Evolutionary conservation across 1,140 invertebrate genomes (phyloP).

Genomic region (Palaemon carinicauda): DNA sequence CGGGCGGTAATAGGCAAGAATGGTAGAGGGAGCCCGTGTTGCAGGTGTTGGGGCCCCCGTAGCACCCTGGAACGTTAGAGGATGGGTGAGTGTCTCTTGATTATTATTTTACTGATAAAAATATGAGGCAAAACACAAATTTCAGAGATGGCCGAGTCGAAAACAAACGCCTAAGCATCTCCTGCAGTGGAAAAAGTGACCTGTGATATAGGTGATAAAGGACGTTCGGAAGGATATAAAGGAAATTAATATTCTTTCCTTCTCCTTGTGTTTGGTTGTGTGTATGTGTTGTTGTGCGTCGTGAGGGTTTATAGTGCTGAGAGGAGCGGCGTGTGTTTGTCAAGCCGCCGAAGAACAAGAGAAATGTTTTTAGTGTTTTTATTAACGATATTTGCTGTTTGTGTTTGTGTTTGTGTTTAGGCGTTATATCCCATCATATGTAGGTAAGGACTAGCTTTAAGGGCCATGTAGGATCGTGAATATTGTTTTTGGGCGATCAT

Average conservation of each 20-base stretch:
- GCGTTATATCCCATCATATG: too few species aligned
- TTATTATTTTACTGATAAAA: conserved; percentile 60
- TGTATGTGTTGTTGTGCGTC: conserved; percentile 36
- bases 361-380: too few species aligned
- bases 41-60: conserved; percentile 36
- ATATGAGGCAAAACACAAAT: conserved; percentile 58
- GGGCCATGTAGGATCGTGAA: too few species aligned
- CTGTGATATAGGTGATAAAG: conserved; percentile 34
- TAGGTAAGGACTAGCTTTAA: too few species aligned
- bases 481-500: too few species aligned
- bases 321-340: background rate
- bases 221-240: conserved; percentile 10
- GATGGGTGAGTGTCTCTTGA: conserved; percentile 59
- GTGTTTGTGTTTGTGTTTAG: background rate
- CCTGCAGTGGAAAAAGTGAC: conserved; percentile 47
- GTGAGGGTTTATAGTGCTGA: conserved; percentile 20
- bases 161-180: conserved; percentile 50
- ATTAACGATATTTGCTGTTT: background rate
- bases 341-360: background rate
- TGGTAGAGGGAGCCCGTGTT: conserved; percentile 37
- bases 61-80: conserved; percentile 58
- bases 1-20: background rate
- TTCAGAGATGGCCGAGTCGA: conserved; percentile 49
- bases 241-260: conserved; percentile 29
- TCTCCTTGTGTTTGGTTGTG: conserved; percentile 24